These are phyloP conservation scores for Apistogramma diplotaenia DNA, from an alignment of 2,113 vertebrate species.

Conservation along the genomic window DNA sequence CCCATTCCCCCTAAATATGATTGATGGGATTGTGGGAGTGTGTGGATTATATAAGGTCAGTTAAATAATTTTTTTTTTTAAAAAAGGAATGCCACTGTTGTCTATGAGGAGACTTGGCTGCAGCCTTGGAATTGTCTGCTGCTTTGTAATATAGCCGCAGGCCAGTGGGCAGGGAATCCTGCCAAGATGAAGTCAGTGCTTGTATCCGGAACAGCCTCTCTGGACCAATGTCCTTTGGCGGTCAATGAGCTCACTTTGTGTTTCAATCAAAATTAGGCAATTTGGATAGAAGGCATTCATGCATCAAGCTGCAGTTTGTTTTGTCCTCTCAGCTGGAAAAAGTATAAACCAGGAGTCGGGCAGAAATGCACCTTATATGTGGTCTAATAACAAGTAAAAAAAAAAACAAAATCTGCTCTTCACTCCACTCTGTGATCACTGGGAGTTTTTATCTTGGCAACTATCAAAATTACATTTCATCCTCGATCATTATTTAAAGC, in stretches of 20 bases:
- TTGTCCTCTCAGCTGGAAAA: conserved; percentile 33
- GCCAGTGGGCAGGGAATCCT: conserved; percentile 42
- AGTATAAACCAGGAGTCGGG: not conserved
- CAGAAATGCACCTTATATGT: not conserved
- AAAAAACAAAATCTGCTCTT: not conserved
- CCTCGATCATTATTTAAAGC: conserved; percentile 12
- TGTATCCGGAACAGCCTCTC: conserved; percentile 23
- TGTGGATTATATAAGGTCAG: conserved; percentile 33
- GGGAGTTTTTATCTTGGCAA: conserved; percentile 14
- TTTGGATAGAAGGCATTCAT: conserved; percentile 27
- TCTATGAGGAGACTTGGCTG: conserved; percentile 50
- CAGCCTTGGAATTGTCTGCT: conserved; percentile 26
- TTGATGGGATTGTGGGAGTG: conserved; percentile 39
- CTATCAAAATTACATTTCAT: conserved; percentile 23
- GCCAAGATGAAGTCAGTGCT: conserved; percentile 63
- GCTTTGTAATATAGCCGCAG: conserved; percentile 31
- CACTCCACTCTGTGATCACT: not conserved
- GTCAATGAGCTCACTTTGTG: conserved; percentile 55
- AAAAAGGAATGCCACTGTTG: not conserved
- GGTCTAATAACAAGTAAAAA: not conserved
- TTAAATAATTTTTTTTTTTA: too few species aligned
- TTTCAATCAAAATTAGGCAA: conserved; percentile 56
- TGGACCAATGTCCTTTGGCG: conserved; percentile 52
- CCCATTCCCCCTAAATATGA: conserved; percentile 54
- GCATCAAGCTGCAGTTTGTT: conserved; percentile 25